A percentile compares a stretch with the other conserved stretches of the same genome.
These are phyloP conservation scores for Leptopilina drosophilae DNA, from an alignment of 2,888 invertebrate genomes.

Conservation along the genomic window DNA sequence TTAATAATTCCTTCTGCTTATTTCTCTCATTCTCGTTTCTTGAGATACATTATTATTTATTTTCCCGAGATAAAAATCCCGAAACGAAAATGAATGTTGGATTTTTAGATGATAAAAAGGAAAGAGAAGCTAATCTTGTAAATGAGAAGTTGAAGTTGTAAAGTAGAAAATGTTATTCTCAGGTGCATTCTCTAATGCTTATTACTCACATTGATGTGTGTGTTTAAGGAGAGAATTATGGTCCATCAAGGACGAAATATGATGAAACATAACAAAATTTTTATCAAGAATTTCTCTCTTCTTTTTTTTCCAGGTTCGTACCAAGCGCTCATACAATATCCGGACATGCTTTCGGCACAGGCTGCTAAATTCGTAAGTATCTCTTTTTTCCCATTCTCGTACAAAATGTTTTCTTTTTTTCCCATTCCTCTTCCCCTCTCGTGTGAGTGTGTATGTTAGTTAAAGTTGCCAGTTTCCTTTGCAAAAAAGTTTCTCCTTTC, in stretches of 20 bases:
- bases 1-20: no score
- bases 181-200: conserved; percentile 29
- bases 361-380: conserved; percentile 94
- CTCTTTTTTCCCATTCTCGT: conserved; percentile 21
- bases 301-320: conserved; percentile 87
- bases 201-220: conserved; percentile 20
- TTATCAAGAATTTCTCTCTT: conserved; percentile 41
- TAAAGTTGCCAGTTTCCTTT: conserved; percentile 17
- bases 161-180: conserved; percentile 33
- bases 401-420: neutral
- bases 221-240: conserved; percentile 30
- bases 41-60: neutral
- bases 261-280: conserved; percentile 21
- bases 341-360: conserved; percentile 97
- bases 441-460: neutral
- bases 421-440: no score
- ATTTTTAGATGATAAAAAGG: neutral
- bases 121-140: conserved; percentile 18
- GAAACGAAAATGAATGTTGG: neutral
- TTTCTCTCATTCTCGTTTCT: no score
- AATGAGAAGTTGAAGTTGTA: conserved; percentile 17
- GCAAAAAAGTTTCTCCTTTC: neutral
- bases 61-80: neutral
- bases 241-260: conserved; percentile 26
- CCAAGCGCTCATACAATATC: conserved; percentile 99